Evolutionary conservation across 2,797 vertebrate genomes (phyloP), one percentile per base, ranked within the genome.

Genomic region (Columba guinea): DNA sequence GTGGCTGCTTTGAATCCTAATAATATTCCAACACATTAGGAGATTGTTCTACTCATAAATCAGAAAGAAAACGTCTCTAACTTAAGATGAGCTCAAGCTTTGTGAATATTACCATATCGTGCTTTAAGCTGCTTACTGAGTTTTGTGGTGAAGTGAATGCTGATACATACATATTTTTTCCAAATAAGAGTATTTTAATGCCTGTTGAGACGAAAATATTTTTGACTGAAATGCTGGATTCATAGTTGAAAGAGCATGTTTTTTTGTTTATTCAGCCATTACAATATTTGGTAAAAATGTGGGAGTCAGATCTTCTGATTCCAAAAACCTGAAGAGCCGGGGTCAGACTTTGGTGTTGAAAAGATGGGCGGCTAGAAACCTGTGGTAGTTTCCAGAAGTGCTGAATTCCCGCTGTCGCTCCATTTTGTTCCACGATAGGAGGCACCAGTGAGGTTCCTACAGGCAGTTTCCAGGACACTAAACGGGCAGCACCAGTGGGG

Each of bases 191-290:
- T 83, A 53, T 91, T 95, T 91, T 77, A 69, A 46, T 63, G 75
- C 60, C 64, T 85, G 4, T 87, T 63, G 63, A 91, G 91, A 85
- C 93, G 84, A 94, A 83, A 87, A 93, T 23, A 21, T 59, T 87
- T 79, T 46, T 91, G 30, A 24, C 63, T 87, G 53, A 59, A 91
- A 92, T 76, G 70, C 86, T 65, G 46, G 23, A 26, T 82, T 53
- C 70, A 32, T 32, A 78, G 73, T 84, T 86, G 70, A 71, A 84
- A 94, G 70, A 46, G 30, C 75, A 51, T 56, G 23, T 4, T 4
- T 65, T 68, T 64, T 85, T n/a, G 41, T 89, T 82, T 89, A 18
- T 76, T 94, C 67, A 64, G 37, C 86, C 55, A 18, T 78, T 87
- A 9, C 34, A 20, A 24, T 11, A 27, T 24, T 51, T 52, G 84